These are phyloP conservation scores for Rotaria sp. DNA, from an alignment of 2,888 invertebrate genomes.

Conservation along the genomic window DNA sequence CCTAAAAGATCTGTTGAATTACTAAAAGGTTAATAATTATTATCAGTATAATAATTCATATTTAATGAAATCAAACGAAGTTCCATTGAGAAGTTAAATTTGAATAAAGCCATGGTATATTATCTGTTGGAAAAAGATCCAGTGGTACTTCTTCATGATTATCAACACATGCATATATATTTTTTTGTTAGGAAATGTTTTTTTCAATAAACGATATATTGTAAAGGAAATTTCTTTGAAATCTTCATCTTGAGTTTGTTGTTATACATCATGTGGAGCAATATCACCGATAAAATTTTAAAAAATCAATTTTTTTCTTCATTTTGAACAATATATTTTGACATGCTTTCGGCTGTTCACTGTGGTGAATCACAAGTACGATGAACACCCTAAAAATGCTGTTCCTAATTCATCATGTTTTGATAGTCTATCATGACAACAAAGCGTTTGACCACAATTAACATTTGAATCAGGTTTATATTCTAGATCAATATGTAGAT, in stretches of 20 bases:
- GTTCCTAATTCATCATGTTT: slow-evolving; percentile 63
- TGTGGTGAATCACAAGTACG: slow-evolving; percentile 88
- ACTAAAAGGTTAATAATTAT: slow-evolving; percentile 81
- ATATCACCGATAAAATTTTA: slow-evolving; percentile 46
- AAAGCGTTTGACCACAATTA: slow-evolving; percentile 68
- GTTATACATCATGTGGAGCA: slow-evolving; percentile 45
- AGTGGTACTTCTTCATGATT: slow-evolving; percentile 58
- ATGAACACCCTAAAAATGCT: slow-evolving; percentile 88
- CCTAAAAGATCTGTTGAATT: slow-evolving; percentile 75
- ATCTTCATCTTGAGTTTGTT: slow-evolving; percentile 42
- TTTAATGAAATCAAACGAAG: slow-evolving; percentile 72
- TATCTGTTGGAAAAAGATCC: slow-evolving; percentile 60
- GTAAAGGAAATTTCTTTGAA: slow-evolving; percentile 36
- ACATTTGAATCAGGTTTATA: slow-evolving; percentile 67
- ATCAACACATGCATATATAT: slow-evolving; percentile 79
- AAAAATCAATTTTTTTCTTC: slow-evolving; percentile 44
- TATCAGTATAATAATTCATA: slow-evolving; percentile 77
- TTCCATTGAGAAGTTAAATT: slow-evolving; percentile 69
- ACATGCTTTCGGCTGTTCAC: slow-evolving; percentile 81
- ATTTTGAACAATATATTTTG: slow-evolving; percentile 60
- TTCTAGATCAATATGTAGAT: slow-evolving; percentile 71
- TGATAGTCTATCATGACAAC: slow-evolving; percentile 64
- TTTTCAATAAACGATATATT: slow-evolving; percentile 23
- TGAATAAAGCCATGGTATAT: slow-evolving; percentile 77
- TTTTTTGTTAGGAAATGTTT: slow-evolving; percentile 39